Evolutionary conservation across 2,113 vertebrate genomes (phyloP), one percentile per base, ranked within the genome.

Genomic region (Corythoichthys intestinalis): DNA sequence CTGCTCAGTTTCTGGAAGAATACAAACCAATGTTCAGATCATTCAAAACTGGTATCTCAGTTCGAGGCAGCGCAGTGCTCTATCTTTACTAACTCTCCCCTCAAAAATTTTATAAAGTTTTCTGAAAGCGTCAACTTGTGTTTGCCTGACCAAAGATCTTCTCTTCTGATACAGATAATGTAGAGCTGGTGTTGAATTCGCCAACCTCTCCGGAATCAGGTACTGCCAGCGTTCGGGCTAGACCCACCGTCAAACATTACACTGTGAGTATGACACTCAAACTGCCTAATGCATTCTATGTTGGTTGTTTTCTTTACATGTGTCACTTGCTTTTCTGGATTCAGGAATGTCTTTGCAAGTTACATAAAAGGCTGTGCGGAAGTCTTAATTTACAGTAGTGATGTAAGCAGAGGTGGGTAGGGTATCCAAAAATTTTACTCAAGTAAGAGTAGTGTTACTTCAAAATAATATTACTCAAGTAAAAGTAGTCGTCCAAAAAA

Each of bases 241-340:
- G 93, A 74, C 93, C 93, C 50, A 92, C 90, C 0, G 92, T 93
- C 70, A 93, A 91, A 50, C 92, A 92, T 76, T 78, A 83, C 37
- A 0, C 72, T 53, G 92, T 93, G 82, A 86, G 90, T 91, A 73
- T 57, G 58, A 67, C 34, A 56, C 14, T 62, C 12, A 56, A 57
- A 17, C 34, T 54, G 34, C 4, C 13, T 44, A 4, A 0, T 63
- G 5, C 34, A 61, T 12, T 12, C 8, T 28, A 5, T 54, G 28
- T 4, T 34, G 20, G 34, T 58, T 58, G 54, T 64, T 38, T 54
- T 61, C 0, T 44, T 61, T 0, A 65, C 17, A 39, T 56, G 48
- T 46, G 34, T 49, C 2, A 15, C 38, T 9, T 14, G 14, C 14
- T 63, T 41, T 65, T 41, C 41, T 4, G 2, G 0, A 35, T 4